phyloP scores from a whole-genome alignment of 1,140 invertebrate genomes.

The Drosophila bipectinata region DNA sequence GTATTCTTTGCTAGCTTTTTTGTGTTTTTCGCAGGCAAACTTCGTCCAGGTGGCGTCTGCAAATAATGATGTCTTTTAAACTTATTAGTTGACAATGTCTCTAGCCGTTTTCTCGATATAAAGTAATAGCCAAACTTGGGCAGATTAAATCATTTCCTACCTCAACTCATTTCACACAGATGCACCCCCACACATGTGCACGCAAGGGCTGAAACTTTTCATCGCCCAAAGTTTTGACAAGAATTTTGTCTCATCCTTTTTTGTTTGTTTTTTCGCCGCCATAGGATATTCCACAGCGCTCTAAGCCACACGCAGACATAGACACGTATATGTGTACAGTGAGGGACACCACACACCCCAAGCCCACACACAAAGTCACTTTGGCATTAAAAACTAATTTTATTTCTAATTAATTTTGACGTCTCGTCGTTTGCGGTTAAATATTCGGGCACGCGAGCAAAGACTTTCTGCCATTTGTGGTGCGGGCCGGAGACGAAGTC shows the following conservation, averaged over 20 bases:
- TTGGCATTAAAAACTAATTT: constrained; percentile 80
- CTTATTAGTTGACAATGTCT: constrained; percentile 39
- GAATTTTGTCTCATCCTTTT: constrained; percentile 57
- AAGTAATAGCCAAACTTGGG: constrained; percentile 48
- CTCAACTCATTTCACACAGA: constrained; percentile 35
- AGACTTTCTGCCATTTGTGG: constrained; percentile 54
- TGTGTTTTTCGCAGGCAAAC: background rate
- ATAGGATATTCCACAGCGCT: constrained; percentile 64
- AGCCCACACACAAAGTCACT: constrained; percentile 42
- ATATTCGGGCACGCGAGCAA: constrained; percentile 76
- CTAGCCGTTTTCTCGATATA: constrained; percentile 13
- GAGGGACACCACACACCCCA: constrained; percentile 2
- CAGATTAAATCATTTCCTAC: constrained; percentile 72
- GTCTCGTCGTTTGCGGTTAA: constrained; percentile 81
- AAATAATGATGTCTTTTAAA: constrained; percentile 31
- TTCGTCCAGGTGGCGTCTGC: background rate
- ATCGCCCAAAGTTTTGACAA: constrained; percentile 63
- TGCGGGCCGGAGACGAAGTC: constrained; percentile 53
- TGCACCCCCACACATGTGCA: constrained; percentile 8
- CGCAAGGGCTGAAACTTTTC: constrained; percentile 52
- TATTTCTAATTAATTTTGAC: constrained; percentile 82
- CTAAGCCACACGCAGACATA: constrained; percentile 7
- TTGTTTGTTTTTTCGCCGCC: constrained; percentile 12
- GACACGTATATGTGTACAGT: background rate
- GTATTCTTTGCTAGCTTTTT: no score